Conservation (phyloP, 2,113 vertebrate species). For the Coturnix japonica region DNA sequence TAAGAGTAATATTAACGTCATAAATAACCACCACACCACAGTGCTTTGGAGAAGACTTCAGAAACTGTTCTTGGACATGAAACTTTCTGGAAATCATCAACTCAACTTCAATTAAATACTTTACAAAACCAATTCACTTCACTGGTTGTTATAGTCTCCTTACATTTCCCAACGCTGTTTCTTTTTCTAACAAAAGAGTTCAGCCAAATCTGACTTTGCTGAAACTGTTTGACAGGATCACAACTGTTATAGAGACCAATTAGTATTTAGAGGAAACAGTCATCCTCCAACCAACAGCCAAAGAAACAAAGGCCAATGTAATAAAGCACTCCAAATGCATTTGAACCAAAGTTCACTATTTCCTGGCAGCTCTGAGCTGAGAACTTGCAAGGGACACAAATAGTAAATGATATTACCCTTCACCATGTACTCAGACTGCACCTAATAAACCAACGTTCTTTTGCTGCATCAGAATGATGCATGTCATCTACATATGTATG, state of each 20-base stretch:
- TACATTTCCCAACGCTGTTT: background rate
- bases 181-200: background rate
- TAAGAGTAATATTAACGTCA: conserved; percentile 23
- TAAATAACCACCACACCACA: conserved; percentile 5
- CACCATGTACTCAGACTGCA: background rate
- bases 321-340: background rate
- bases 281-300: background rate
- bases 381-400: background rate
- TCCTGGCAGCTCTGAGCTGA: background rate
- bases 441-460: background rate
- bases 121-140: background rate
- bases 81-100: background rate
- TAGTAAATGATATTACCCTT: accelerated
- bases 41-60: background rate
- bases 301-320: background rate
- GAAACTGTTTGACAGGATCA: background rate
- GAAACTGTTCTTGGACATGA: background rate
- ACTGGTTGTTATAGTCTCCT: background rate
- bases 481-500: background rate
- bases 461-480: background rate
- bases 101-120: background rate
- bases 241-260: background rate
- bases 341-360: background rate
- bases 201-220: background rate
- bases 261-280: background rate